Conservation (phyloP, 2,888 invertebrate species). For the Leptinotarsa juncta region DNA sequence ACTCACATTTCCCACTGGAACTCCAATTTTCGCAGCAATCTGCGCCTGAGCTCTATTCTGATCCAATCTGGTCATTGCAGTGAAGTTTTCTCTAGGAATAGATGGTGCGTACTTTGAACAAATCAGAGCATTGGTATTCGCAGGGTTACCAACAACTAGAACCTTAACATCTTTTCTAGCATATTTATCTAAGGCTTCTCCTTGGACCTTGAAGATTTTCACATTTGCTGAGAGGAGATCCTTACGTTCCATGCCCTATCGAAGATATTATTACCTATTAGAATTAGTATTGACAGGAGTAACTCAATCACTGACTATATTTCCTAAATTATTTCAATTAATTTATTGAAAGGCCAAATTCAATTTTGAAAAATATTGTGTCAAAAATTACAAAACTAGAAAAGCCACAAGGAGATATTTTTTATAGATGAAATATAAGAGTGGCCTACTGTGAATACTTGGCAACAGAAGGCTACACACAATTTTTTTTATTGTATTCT, state of each 20-base stretch:
- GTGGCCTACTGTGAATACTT: too few species aligned
- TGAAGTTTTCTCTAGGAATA: slow-evolving; percentile 95
- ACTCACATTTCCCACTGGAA: slow-evolving; percentile 74
- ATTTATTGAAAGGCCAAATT: too few species aligned
- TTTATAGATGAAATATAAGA: too few species aligned
- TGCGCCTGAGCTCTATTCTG: slow-evolving; percentile 97
- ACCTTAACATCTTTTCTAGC: slow-evolving; percentile 76
- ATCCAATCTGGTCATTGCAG: slow-evolving; percentile 97
- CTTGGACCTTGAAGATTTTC: slow-evolving; percentile 97
- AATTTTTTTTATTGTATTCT: too few species aligned
- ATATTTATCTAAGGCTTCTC: slow-evolving; percentile 87
- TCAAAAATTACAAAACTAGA: too few species aligned
- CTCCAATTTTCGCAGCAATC: slow-evolving; percentile 78
- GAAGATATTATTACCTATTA: too few species aligned
- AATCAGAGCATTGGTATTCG: slow-evolving; percentile 97
- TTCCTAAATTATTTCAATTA: too few species aligned
- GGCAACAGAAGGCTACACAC: too few species aligned
- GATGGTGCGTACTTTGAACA: slow-evolving; percentile 96
- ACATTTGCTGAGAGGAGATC: slow-evolving; percentile 97
- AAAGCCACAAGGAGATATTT: too few species aligned
- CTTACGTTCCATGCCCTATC: slow-evolving; percentile 94
- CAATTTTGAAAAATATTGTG: too few species aligned
- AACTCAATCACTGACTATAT: too few species aligned
- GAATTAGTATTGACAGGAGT: too few species aligned
- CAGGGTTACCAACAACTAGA: slow-evolving; percentile 98